Evolutionary conservation across 1,140 invertebrate species (phyloP), one percentile per base, ranked within the genome.

Genomic region (Plectrocnemia conspersa): DNA sequence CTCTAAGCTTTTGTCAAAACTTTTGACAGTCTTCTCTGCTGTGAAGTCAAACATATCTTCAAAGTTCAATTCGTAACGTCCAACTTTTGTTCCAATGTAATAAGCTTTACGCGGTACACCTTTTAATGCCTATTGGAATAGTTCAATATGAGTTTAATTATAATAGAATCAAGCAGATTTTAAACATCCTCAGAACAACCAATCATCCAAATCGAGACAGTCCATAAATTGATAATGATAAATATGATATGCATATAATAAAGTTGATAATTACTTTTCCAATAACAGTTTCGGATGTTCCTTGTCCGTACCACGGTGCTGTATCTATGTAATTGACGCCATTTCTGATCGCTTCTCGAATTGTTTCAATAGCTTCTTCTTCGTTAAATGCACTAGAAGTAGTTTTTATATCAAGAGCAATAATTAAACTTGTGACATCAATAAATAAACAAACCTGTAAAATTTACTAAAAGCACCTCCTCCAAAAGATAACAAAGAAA

Each of bases 281-380:
- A 7, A 96, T 70, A 21, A 88, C 71, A 59, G 73, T 75, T 73
- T 97, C 92, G 0, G 88, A 85, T 32, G 73, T 78, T 3, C 92
- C 89, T 74, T 91, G 89, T 0, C 93, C 92, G 68, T 97, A 97
- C 81, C 85, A 95, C 0, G 91, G 90, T 1, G 84, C 86, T 0
- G 91, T 94, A 67, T 97, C 93, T 44, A 97, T 84, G 59, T 91
- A 93, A 75, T 97, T 97, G 15, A 97, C 79, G 1, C 93, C 93
- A 24, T 71, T 74, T 65, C 80, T 84, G 13, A 96, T 69, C 3
- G 84, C 85, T 59, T 82, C 72, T 33, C 79, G 74, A 27, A 96
- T 76, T 0, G 86, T 81, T 41, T 80, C 66, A 47, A 86, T 80
- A 16, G 81, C 84, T 68, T 89, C 82, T 13, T 77, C 64, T 42